These are phyloP conservation scores for Pycnonotus jocosus DNA, from an alignment of 2,113 vertebrate genomes.

Conservation along the genomic window DNA sequence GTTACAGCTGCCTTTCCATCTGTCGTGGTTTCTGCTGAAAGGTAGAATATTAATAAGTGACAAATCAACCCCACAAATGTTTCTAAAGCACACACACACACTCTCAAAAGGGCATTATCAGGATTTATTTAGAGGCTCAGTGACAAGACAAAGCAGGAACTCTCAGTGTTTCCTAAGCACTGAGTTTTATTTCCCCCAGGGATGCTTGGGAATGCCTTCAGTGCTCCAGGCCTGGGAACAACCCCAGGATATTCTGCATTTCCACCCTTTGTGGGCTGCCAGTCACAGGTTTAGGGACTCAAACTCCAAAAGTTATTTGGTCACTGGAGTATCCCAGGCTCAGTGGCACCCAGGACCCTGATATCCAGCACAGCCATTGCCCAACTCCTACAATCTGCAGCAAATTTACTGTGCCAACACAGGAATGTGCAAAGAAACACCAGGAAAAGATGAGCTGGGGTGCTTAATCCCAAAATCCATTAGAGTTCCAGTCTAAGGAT, in stretches of 20 bases:
- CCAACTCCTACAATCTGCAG: background rate
- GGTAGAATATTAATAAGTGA: background rate
- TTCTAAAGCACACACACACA: background rate
- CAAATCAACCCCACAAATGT: background rate
- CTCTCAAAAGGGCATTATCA: background rate
- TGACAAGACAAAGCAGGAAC: background rate
- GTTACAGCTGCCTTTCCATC: background rate
- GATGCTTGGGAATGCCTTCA: too few relatives aligned
- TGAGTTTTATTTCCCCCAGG: background rate
- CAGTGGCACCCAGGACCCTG: background rate
- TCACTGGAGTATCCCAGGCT: background rate
- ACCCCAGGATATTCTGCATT: background rate
- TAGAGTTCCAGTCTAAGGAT: background rate
- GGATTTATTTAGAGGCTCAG: background rate
- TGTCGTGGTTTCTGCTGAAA: background rate
- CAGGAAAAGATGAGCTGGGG: background rate
- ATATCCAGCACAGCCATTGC: background rate
- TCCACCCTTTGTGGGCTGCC: background rate
- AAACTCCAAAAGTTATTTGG: background rate
- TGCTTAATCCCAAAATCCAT: background rate
- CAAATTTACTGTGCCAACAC: background rate
- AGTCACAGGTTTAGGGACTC: background rate
- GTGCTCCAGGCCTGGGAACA: background rate
- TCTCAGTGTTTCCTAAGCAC: background rate
- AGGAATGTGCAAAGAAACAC: background rate